phyloP scores from a whole-genome alignment of 2,113 vertebrate genomes.

The Propithecus coquereli region DNA sequence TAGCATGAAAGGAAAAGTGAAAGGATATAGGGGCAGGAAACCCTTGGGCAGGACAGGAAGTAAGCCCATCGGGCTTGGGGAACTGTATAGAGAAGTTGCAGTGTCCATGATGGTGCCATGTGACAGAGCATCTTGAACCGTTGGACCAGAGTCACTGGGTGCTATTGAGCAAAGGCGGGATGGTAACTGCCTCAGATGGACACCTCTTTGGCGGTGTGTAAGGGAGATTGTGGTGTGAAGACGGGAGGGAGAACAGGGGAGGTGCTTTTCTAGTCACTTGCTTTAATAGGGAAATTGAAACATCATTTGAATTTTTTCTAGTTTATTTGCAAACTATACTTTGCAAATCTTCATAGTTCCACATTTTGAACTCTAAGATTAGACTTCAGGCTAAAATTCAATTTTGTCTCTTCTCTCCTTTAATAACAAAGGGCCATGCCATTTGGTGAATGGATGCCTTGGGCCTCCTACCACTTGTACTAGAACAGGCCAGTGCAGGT shows the following conservation, averaged over 20 bases:
- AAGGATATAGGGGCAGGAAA: neutral
- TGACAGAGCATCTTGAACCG: neutral
- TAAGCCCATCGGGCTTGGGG: neutral
- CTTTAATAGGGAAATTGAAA: neutral
- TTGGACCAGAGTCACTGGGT: neutral
- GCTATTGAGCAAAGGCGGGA: neutral
- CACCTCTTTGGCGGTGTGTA: neutral
- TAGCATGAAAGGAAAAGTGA: neutral
- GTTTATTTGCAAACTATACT: neutral
- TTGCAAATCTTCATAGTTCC: neutral
- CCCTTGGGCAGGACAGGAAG: neutral
- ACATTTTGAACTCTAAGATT: neutral
- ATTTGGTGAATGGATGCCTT: neutral
- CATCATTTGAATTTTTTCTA: neutral
- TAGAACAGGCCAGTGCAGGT: neutral
- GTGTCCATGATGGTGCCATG: too few relatives aligned
- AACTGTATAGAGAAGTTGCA: accelerated
- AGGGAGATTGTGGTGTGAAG: neutral
- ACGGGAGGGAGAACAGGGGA: neutral
- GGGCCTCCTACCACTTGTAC: neutral
- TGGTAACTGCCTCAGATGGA: neutral
- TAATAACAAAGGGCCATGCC: neutral
- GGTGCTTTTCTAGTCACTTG: neutral
- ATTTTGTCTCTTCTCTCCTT: neutral
- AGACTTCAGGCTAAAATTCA: neutral